Evolutionary conservation across 1,140 invertebrate genomes (phyloP).

Genomic region (Cotesia chilonis): DNA sequence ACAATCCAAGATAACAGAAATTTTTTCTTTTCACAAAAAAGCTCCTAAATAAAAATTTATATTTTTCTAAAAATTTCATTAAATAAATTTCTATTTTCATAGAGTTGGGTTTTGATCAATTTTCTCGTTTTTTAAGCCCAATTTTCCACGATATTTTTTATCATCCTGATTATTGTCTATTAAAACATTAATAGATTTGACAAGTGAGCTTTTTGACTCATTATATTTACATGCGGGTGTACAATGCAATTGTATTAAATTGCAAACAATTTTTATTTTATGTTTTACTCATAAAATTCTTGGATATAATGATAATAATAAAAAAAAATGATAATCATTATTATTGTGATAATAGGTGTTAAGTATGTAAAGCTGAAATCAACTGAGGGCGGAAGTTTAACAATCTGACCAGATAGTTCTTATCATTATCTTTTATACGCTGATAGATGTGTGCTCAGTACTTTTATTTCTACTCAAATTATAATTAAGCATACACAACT

Average conservation of each 20-base stretch:
- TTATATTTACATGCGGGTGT: slow-evolving; percentile 4
- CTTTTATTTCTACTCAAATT: background rate
- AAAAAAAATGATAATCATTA: too few species aligned
- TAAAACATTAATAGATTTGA: background rate
- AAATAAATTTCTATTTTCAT: too few species aligned
- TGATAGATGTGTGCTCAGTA: slow-evolving; percentile 1
- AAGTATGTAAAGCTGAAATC: background rate
- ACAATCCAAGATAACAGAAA: too few species aligned
- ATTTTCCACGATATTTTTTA: background rate
- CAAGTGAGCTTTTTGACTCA: background rate
- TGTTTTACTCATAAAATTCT: background rate
- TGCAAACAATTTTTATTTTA: background rate
- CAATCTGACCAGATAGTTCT: slow-evolving; percentile 1
- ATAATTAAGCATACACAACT: background rate
- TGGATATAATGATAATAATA: background rate
- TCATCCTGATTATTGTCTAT: too few species aligned
- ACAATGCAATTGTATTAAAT: background rate
- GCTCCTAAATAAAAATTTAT: too few species aligned
- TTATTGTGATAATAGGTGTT: too few species aligned
- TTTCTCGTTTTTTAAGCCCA: too few species aligned
- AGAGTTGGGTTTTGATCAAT: too few species aligned
- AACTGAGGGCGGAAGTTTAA: slow-evolving; percentile 18
- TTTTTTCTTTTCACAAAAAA: too few species aligned
- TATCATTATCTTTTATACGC: background rate
- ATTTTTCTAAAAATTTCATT: too few species aligned